Evolutionary conservation across 2,797 vertebrate species (phyloP).

Genomic region (Sphenopsis melanotis): DNA sequence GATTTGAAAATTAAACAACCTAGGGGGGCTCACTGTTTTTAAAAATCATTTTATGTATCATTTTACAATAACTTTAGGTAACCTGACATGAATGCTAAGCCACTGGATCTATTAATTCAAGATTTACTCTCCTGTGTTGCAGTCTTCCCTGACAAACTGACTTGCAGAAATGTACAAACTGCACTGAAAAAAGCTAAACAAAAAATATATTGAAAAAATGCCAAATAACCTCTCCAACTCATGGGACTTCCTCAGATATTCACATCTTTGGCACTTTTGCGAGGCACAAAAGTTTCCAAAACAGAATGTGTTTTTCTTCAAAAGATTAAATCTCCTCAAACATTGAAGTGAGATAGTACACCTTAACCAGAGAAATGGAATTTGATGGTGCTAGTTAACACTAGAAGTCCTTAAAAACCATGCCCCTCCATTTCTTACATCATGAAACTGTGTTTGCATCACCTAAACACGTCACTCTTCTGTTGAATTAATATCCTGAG

Average conservation of each 20-base stretch:
- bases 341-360: background rate
- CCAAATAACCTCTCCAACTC: background rate
- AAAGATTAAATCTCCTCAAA: background rate
- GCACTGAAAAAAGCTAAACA: background rate
- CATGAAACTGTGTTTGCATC: background rate
- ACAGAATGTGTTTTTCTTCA: background rate
- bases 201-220: background rate
- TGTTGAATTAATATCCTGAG: background rate
- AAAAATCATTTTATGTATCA: constrained; percentile 52
- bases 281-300: background rate
- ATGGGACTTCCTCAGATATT: background rate
- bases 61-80: constrained; percentile 60
- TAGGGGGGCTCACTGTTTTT: constrained; percentile 52
- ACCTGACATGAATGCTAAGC: constrained; percentile 35
- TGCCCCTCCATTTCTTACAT: background rate
- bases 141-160: background rate
- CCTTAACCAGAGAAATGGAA: background rate
- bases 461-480: background rate
- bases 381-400: background rate
- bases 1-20: constrained; percentile 65
- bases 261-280: background rate
- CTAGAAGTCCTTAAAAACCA: background rate
- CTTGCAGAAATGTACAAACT: background rate
- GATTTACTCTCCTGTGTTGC: background rate
- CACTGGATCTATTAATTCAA: constrained; percentile 32